These are phyloP conservation scores for Psittacara wagleri DNA, from an alignment of 2,113 vertebrate genomes.

Conservation along the genomic window DNA sequence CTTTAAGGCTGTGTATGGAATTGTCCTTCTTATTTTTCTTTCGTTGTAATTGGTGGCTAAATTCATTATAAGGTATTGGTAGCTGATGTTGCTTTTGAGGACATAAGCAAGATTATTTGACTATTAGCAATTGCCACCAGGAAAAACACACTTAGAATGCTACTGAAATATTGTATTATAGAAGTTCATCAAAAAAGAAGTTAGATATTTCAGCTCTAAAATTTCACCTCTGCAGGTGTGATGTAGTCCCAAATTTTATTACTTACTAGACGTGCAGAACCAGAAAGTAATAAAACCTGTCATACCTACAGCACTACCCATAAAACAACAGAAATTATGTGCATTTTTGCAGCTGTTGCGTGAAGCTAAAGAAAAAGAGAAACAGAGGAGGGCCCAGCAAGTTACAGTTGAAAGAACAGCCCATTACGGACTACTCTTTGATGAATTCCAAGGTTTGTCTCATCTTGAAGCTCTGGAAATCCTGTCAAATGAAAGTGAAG, in stretches of 20 bases:
- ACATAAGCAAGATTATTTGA: neutral
- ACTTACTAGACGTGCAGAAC: neutral
- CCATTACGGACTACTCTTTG: slow-evolving; percentile 94
- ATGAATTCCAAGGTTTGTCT: slow-evolving; percentile 95
- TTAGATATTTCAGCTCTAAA: neutral
- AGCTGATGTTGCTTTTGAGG: neutral
- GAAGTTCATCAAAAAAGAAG: neutral
- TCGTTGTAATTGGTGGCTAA: neutral
- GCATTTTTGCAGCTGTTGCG: slow-evolving; percentile 84
- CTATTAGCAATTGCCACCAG: neutral
- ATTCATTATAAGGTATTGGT: neutral
- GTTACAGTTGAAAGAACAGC: slow-evolving; percentile 84
- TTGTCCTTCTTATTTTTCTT: neutral
- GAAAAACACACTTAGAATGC: neutral
- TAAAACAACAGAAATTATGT: neutral
- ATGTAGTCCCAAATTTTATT: neutral
- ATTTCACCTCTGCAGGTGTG: neutral
- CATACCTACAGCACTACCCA: neutral
- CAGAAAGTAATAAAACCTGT: neutral
- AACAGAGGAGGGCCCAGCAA: slow-evolving; percentile 85
- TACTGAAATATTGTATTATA: slow-evolving; percentile 15
- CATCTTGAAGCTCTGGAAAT: slow-evolving; percentile 98
- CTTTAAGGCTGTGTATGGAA: neutral
- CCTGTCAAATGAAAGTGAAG: slow-evolving; percentile 95
- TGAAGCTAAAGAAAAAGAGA: slow-evolving; percentile 97